phyloP scores from a whole-genome alignment of 37 sponge, comb jelly and placozoan genomes.

The Dysidea cf. avara region DNA sequence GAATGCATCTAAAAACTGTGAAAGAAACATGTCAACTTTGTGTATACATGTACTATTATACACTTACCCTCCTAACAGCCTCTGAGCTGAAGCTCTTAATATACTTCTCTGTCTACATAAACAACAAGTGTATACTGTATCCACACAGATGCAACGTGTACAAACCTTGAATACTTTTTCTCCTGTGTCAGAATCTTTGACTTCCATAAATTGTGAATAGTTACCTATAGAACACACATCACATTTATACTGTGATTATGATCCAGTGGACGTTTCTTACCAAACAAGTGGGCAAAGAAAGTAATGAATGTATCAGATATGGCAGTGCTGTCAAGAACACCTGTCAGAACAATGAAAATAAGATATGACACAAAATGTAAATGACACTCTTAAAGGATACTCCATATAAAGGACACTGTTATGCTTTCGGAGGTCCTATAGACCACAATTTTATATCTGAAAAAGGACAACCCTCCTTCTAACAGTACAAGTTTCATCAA shows the following conservation, averaged over 20 bases:
- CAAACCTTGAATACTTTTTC: constrained; percentile 13
- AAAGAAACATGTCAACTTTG: too few species aligned
- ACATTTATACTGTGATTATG: neutral
- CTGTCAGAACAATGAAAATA: neutral
- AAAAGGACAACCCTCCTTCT: neutral
- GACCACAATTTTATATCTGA: too few species aligned
- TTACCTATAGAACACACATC: constrained; percentile 12
- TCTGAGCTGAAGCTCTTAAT: constrained; percentile 51
- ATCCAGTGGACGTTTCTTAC: too few species aligned
- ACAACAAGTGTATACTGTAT: neutral
- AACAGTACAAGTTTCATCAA: neutral
- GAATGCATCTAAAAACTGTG: constrained; percentile 79
- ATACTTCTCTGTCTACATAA: constrained; percentile 19
- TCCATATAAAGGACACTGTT: too few species aligned
- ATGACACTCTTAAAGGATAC: neutral
- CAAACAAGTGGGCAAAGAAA: constrained; percentile 67
- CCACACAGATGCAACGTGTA: neutral
- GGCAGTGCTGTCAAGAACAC: constrained; percentile 36
- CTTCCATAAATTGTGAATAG: constrained; percentile 9
- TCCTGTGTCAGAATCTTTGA: neutral
- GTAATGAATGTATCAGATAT: constrained; percentile 60
- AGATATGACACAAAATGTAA: neutral
- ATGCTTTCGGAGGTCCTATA: too few species aligned
- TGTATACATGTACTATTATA: neutral
- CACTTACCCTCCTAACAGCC: constrained; percentile 52